Evolutionary conservation across 2,888 invertebrate species (phyloP).

Genomic region (Petrolisthes manimaculis): DNA sequence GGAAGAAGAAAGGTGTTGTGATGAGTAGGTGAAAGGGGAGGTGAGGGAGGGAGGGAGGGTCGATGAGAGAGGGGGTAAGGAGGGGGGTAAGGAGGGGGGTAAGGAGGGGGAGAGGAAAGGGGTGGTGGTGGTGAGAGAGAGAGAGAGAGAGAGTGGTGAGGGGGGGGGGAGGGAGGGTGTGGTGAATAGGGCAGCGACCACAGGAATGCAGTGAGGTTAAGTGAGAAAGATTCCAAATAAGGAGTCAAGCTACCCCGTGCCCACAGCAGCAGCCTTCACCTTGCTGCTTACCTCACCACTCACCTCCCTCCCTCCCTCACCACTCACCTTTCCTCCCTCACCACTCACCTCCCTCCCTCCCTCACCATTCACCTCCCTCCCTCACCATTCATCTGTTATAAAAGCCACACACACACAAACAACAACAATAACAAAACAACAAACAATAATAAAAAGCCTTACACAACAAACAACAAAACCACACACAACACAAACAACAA

Average conservation of each 20-base stretch:
- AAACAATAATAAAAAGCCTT: no score
- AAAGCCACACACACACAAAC: no score
- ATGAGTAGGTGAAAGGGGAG: background rate
- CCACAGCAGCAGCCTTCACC: background rate
- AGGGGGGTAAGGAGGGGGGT: background rate
- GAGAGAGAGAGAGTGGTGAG: background rate
- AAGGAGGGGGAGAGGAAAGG: background rate
- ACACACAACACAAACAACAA: no score
- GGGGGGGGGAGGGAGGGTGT: background rate
- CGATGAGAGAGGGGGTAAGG: background rate
- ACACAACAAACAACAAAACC: no score
- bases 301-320: slow-evolving; percentile 16
- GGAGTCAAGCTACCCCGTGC: background rate
- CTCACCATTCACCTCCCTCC: background rate
- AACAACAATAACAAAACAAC: no score
- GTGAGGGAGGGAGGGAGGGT: background rate
- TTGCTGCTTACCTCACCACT: background rate
- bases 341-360: background rate
- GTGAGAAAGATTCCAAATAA: background rate
- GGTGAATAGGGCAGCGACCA: background rate
- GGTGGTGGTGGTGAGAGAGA: background rate
- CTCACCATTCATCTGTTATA: background rate
- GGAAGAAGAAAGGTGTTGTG: background rate
- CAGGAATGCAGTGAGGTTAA: background rate
- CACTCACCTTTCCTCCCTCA: background rate